Conservation (phyloP, 92 coral and sea anemone species). For the Epizoanthus ramosus region DNA sequence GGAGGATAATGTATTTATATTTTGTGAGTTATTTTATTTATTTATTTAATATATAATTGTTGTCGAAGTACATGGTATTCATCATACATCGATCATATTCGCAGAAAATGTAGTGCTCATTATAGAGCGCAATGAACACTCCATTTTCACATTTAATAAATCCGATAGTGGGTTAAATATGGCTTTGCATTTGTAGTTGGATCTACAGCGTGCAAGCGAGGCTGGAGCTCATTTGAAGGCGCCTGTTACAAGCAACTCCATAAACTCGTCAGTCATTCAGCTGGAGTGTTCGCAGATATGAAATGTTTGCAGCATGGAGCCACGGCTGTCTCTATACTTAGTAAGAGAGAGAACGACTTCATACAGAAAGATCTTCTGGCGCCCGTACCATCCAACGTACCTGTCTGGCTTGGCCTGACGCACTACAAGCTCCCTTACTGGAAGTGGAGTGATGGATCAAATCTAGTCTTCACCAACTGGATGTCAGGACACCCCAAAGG, state of each 20-base stretch:
- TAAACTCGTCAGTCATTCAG: background rate
- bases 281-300: background rate
- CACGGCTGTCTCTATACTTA: background rate
- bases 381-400: background rate
- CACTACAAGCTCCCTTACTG: background rate
- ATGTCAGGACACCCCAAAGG: background rate
- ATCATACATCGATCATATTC: no score
- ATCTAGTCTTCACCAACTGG: background rate
- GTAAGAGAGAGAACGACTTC: background rate
- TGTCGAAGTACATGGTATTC: no score
- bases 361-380: background rate
- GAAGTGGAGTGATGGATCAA: slow-evolving; percentile 8
- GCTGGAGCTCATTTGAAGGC: background rate
- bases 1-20: no score
- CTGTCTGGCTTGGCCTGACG: slow-evolving; percentile 1
- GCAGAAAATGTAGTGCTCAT: no score
- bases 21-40: no score
- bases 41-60: no score
- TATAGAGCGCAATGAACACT: no score
- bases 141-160: no score
- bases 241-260: background rate
- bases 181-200: no score
- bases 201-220: background rate
- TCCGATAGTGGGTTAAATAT: no score
- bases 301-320: background rate